Evolutionary conservation across 2,797 vertebrate species (phyloP), one percentile per base, ranked within the genome.

Genomic region (Danio tinwini): DNA sequence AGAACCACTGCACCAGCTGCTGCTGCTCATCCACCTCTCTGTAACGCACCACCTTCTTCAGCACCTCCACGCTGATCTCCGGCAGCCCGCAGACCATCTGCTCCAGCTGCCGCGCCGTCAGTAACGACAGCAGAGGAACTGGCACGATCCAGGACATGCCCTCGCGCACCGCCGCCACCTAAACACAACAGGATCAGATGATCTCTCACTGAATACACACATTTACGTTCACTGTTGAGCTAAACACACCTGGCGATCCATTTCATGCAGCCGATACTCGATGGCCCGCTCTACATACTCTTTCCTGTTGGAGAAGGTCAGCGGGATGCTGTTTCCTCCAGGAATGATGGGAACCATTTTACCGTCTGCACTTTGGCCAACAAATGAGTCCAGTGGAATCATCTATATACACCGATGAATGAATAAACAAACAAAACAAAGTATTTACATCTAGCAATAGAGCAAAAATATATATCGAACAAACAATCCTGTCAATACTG

Each of bases 81-180:
- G 94, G 94, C 87, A 94, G 89, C 68, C 94, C 94, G 7, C 94
- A 95, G 39, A 95, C 93, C 89, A 95, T 91, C 92, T 95, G 94
- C 87, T 95, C 94, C 85, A 95, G 91, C 91, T 95, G 94, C 86
- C 90, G 91, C 0, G 94, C 93, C 0, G 94, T 95, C 82, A 95
- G 89, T 84, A 95, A 90, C 17, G 94, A 94, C 65, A 95, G 92
- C 73, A 95, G 91, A 67, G 94, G 94, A 80, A 95, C 92, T 0
- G 94, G 94, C 82, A 95, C 93, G 87, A 95, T 95, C 88, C 90
- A 91, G 78, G 93, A 95, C 94, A 95, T 95, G 85, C 94, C 94
- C 88, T 94, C 92, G 71, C 93, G 90, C 88, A 95, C 91, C 11
- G 93, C 93, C 10, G 90, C 91, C 89, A 93, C 93, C 94, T 95